These are phyloP conservation scores for Ophion slaviceki DNA, from an alignment of 2,888 invertebrate genomes.

Conservation along the genomic window DNA sequence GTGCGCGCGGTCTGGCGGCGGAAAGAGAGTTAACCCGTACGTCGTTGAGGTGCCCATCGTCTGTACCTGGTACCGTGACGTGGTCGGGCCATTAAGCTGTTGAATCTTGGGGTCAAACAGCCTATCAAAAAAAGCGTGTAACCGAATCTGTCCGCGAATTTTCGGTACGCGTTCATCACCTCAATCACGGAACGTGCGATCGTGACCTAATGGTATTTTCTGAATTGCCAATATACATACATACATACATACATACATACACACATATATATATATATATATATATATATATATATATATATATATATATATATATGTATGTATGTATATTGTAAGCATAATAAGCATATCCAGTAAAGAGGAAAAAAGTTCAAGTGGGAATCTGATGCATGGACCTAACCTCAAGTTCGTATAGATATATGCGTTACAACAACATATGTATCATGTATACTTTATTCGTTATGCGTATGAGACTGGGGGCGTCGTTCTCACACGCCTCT, in stretches of 20 bases:
- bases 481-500: slow-evolving; percentile 68
- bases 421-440: slow-evolving; percentile 20
- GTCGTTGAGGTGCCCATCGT: slow-evolving; percentile 19
- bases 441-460: slow-evolving; percentile 22
- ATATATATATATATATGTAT: not conserved
- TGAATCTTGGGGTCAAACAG: slow-evolving; percentile 70
- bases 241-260: not conserved
- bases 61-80: slow-evolving; percentile 53
- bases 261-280: no score
- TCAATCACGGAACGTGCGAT: slow-evolving; percentile 26
- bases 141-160: slow-evolving; percentile 72
- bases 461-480: slow-evolving; percentile 49
- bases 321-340: not conserved
- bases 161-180: slow-evolving; percentile 61
- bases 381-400: slow-evolving; percentile 44
- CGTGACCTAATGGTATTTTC: slow-evolving; percentile 48
- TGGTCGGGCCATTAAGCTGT: slow-evolving; percentile 73
- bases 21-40: slow-evolving; percentile 31
- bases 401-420: slow-evolving; percentile 2
- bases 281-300: no score
- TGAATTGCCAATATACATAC: slow-evolving; percentile 14
- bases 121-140: slow-evolving; percentile 67
- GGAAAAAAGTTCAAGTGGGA: slow-evolving; percentile 18
- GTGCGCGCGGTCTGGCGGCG: not conserved
- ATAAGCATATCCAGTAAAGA: not conserved